Conservation (phyloP, 2,888 invertebrate genomes). For the Rhopalosiphum nymphaeae region DNA sequence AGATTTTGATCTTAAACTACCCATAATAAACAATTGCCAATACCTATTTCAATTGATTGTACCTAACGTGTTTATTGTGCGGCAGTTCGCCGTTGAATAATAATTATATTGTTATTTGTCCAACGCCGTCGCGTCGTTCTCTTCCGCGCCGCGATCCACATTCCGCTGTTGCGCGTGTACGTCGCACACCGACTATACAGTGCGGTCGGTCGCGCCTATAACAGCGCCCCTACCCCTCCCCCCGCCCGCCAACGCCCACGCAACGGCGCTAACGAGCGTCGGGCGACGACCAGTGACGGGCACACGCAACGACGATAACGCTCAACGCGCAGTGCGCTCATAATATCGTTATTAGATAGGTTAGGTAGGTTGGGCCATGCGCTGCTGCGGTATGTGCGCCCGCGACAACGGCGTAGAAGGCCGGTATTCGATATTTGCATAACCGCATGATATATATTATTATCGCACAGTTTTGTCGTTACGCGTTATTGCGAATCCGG, state of each 20-base stretch:
- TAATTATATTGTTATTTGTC: background rate
- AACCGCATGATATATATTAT: constrained; percentile 2
- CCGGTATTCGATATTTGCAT: background rate
- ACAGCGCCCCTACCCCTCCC: background rate
- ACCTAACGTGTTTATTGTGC: background rate
- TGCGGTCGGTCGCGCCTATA: background rate
- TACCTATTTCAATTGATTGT: background rate
- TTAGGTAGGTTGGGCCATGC: too few species aligned
- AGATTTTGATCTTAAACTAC: background rate
- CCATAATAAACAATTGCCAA: too few species aligned
- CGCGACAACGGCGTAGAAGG: background rate
- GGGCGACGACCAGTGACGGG: background rate
- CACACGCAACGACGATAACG: background rate
- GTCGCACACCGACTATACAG: background rate
- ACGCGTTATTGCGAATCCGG: background rate
- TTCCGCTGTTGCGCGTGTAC: background rate
- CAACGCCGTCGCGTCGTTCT: background rate
- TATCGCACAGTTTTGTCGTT: background rate
- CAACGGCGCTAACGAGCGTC: background rate
- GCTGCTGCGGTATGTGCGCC: background rate
- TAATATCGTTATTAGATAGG: background rate
- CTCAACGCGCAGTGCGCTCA: background rate
- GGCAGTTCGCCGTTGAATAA: background rate
- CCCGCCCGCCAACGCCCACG: background rate
- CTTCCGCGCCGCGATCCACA: background rate